A percentile compares a stretch with the other conserved stretches of the same genome.
These are phyloP conservation scores for Hyles lineata DNA, from an alignment of 2,888 invertebrate species.

Conservation along the genomic window DNA sequence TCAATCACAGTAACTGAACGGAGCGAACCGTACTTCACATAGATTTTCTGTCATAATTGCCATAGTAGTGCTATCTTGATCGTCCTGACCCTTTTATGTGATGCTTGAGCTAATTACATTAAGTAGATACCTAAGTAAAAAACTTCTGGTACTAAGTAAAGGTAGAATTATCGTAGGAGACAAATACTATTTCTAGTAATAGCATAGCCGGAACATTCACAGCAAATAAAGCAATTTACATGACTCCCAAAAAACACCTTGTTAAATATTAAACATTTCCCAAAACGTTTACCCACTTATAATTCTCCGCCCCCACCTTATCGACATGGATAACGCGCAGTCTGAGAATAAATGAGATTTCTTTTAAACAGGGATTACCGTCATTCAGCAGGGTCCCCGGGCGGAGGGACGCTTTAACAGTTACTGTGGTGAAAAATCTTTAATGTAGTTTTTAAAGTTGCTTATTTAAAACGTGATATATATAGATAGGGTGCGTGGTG, in stretches of 20 bases:
- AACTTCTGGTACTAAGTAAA: too few species aligned
- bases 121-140: too few species aligned
- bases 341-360: conserved; percentile 63
- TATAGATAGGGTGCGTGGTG: too few species aligned
- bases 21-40: too few species aligned
- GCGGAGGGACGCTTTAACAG: neutral
- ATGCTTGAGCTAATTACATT: too few species aligned
- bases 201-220: neutral
- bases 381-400: neutral
- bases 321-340: conserved; percentile 37
- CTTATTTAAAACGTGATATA: neutral
- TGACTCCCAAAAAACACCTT: neutral
- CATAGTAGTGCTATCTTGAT: too few species aligned
- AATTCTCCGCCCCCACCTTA: conserved; percentile 24
- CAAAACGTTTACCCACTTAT: conserved; percentile 32
- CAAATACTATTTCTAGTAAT: too few species aligned
- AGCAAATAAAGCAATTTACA: neutral
- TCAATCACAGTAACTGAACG: too few species aligned
- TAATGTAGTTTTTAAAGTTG: neutral
- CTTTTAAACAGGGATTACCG: conserved; percentile 63
- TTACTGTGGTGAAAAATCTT: conserved; percentile 3
- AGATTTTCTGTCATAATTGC: too few species aligned
- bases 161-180: too few species aligned
- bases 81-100: too few species aligned
- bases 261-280: conserved; percentile 20